Percentiles rank a stretch among this genome's conserved stretches.
Evolutionary conservation across 2,888 invertebrate genomes (phyloP).

Genomic region (Aricia artaxerxes): DNA sequence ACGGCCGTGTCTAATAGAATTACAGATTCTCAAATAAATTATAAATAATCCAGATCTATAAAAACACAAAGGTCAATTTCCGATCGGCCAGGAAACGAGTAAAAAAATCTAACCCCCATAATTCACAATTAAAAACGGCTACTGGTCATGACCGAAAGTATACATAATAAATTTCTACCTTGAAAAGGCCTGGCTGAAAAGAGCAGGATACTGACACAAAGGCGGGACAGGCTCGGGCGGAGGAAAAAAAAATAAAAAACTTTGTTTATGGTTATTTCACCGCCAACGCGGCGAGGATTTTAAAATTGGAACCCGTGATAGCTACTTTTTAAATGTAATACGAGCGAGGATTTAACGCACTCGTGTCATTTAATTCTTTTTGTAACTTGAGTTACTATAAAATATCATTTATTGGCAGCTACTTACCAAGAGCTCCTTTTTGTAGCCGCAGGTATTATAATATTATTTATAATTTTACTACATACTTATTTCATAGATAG

Average conservation of each 20-base stretch:
- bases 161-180: slow-evolving; percentile 78
- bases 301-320: slow-evolving; percentile 66
- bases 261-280: slow-evolving; percentile 74
- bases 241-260: slow-evolving; percentile 67
- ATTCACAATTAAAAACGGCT: slow-evolving; percentile 79
- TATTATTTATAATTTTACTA: neutral
- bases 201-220: slow-evolving; percentile 75
- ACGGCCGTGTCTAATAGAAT: slow-evolving; percentile 62
- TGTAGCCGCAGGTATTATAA: neutral
- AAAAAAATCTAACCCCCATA: slow-evolving; percentile 67
- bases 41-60: slow-evolving; percentile 63
- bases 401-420: slow-evolving; percentile 18
- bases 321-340: slow-evolving; percentile 41
- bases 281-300: slow-evolving; percentile 70
- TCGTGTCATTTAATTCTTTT: slow-evolving; percentile 27
- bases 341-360: slow-evolving; percentile 34
- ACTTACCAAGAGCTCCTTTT: neutral
- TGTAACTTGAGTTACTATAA: slow-evolving; percentile 21
- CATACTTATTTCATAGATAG: neutral
- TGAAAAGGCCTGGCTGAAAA: slow-evolving; percentile 77
- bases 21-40: slow-evolving; percentile 52
- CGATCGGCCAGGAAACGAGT: slow-evolving; percentile 64
- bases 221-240: slow-evolving; percentile 60
- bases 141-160: slow-evolving; percentile 77
- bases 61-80: slow-evolving; percentile 73